Percentiles rank a stretch among this genome's conserved stretches.
Conservation (phyloP, 2,888 invertebrate species). For the Trilocha varians region DNA sequence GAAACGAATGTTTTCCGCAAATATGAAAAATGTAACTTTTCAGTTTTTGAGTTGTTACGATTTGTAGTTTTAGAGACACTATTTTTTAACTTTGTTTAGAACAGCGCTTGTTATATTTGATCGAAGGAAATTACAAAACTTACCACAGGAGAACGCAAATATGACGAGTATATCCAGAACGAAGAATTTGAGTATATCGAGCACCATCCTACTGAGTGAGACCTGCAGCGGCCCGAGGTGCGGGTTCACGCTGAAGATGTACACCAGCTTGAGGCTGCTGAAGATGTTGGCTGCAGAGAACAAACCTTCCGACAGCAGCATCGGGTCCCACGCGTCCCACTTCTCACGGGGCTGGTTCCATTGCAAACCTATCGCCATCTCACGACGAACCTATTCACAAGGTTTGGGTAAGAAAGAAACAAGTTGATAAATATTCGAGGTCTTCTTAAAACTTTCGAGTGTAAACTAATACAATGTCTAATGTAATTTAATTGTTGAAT, state of each 20-base stretch:
- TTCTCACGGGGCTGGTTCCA: constrained; percentile 85
- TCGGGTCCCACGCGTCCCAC: constrained; percentile 99
- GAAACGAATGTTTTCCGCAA: no score
- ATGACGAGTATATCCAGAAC: constrained; percentile 92
- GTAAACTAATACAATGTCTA: no score
- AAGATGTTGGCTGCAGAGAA: constrained; percentile 98
- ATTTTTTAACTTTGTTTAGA: no score
- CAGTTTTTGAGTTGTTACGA: no score
- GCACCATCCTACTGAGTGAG: constrained; percentile 93
- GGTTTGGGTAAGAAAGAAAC: no score
- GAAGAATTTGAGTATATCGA: constrained; percentile 97
- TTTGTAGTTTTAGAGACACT: no score
- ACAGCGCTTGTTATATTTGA: no score
- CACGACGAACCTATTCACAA: constrained; percentile 78
- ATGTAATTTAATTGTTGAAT: no score
- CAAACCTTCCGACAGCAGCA: constrained; percentile 94
- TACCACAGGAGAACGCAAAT: constrained; percentile 96
- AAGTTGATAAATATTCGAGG: no score
- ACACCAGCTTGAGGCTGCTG: constrained; percentile 95
- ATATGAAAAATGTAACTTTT: no score
- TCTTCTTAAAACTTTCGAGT: no score
- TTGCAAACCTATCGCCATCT: constrained; percentile 73
- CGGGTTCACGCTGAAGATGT: constrained; percentile 98
- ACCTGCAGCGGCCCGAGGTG: constrained; percentile 97
- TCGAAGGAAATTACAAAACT: constrained; percentile 37